Evolutionary conservation across 1,140 invertebrate species (phyloP), one percentile per base, ranked within the genome.

Genomic region (Copidosoma floridanum): DNA sequence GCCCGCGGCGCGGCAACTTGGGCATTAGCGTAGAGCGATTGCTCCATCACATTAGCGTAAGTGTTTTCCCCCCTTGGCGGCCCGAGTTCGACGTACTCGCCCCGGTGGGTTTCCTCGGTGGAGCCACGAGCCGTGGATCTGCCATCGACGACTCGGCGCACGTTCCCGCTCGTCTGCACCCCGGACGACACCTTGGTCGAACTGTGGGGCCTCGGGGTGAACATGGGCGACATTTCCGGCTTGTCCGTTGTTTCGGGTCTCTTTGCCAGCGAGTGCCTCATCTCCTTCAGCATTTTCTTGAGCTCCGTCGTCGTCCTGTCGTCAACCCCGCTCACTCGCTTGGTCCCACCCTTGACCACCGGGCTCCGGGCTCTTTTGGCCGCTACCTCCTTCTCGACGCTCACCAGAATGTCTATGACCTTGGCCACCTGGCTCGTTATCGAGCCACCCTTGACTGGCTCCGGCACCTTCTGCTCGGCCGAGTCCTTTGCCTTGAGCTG

Each of bases 191-290:
- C 81, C 67, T 83, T 84, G 0, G 12, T 18, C 0, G 57, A 54
- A 3, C 8, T 16, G n/a, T n/a, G n/a, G n/a, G n/a, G n/a, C 10
- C 18, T 54, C 16, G 12, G 6, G 18, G 23, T 2, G 1, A 10
- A 1, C 2, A 3, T 4, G 35, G 26, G 3, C 3, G n/a, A 6
- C 23, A 14, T 10, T 21, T 35, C 41, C 6, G 2, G n/a, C 23
- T 53, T n/a, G 2, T 46, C n/a, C 50, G 52, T 1, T 12, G 65
- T 53, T 27, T 74, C 74, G 14, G 69, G 66, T 27, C 80, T 67
- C 68, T 86, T 85, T 3, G 85, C 82, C 61, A 87, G 66, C n/a
- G 85, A 85, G 69, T 86, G 82, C 67, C 87, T 86, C 84, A 87
- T 86, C 69, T 86, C 84, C 65, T 85, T 86, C 57, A 87, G 64